Conservation (phyloP, 1,140 invertebrate genomes). For the Drepana arcuata region DNA sequence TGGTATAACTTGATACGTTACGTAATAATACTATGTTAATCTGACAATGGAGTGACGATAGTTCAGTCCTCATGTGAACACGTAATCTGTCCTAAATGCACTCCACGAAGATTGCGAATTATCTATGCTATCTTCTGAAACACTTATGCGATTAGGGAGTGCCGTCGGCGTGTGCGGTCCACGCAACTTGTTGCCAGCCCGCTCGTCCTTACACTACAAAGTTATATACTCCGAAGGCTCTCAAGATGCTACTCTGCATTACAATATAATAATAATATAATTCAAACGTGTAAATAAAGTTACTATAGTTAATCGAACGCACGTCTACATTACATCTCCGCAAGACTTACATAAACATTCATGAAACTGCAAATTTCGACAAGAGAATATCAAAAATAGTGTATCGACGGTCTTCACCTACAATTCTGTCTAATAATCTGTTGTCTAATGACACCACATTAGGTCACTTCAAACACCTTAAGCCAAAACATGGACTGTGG, state of each 20-base stretch:
- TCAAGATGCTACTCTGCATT: constrained; percentile 57
- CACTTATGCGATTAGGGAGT: too few species aligned
- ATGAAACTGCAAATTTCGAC: constrained; percentile 67
- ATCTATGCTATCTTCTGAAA: too few species aligned
- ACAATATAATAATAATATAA: constrained; percentile 48
- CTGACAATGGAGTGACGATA: too few species aligned
- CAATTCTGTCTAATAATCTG: constrained; percentile 59
- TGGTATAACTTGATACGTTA: too few species aligned
- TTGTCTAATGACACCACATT: constrained; percentile 48
- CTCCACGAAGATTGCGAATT: too few species aligned
- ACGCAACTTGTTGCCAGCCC: constrained; percentile 33
- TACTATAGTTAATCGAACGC: constrained; percentile 60
- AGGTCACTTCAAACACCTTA: constrained; percentile 50
- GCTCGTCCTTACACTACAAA: constrained; percentile 29
- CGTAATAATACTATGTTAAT: too few species aligned
- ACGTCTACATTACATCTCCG: constrained; percentile 38
- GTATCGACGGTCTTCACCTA: constrained; percentile 55
- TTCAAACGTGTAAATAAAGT: constrained; percentile 70
- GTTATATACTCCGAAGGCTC: constrained; percentile 47
- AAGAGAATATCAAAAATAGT: constrained; percentile 72
- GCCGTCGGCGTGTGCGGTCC: too few species aligned
- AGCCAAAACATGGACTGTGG: constrained; percentile 51
- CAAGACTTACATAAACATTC: constrained; percentile 44
- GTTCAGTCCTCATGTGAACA: too few species aligned
- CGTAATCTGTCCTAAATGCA: too few species aligned